Base-by-base conservation (phyloP, 2,888 invertebrate genomes). In the Lepidochrysops patricia region DNA sequence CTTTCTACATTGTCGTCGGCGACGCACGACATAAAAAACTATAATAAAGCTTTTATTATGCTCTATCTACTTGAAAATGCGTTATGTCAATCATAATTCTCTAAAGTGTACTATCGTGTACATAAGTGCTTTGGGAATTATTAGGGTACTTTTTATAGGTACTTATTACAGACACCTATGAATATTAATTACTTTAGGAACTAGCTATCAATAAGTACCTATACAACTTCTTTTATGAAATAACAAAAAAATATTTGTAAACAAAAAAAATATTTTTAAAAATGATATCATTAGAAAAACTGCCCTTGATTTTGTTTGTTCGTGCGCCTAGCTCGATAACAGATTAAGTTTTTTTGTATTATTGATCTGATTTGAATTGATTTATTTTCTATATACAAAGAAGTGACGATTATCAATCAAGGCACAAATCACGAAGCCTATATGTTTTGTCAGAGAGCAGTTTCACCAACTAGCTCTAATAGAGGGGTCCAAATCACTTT, bases 371-470 rank as follows among this genome's bases (percentile, higher is more conserved):
- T 4, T 1, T 13, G n/a, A 13, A 35, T 19, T 15, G 15, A 13
- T 19, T 15, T 43, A 43, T 19, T 19, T 43, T 19, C 9, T 19
- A n/a, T 13, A 52, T 6, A 13, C 15, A 52, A n/a, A 29, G 29
- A 52, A 52, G 27, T 32, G 5, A 19, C n/a, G 54, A 54, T 68
- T 67, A 68, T 70, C 68, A 69, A 71, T 72, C 69, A 72, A 67
- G 66, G 57, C 15, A 43, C 60, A 61, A 69, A 67, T 65, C 60
- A 67, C 65, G 65, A 64, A 61, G 67, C 58, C 63, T 60, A 71
- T 76, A 73, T 84, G 82, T 85, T 85, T 81, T 84, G 84, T 84
- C 84, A 84, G 79, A 58, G 65, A 67, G 70, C 70, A 68, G 75
- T 69, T 77, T 71, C 67, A 66, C 67, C 72, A 77, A 80, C 78